Conservation (phyloP, 2,888 invertebrate species). For the Drosophila mimetica region DNA sequence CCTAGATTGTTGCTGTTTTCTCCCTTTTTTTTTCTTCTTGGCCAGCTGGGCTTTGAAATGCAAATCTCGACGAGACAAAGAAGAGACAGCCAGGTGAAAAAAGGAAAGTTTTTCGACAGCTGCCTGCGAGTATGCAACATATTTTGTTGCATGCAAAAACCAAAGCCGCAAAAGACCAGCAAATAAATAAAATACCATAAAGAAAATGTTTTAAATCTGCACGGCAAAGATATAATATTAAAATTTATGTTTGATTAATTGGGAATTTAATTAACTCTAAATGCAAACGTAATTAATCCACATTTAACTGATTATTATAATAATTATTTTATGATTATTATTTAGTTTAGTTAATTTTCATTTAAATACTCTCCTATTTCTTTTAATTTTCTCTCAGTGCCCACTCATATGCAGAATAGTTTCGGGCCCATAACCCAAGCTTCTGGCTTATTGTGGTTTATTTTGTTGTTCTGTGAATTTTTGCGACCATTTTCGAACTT, state of each 20-base stretch:
- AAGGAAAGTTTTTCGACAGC: constrained; percentile 60
- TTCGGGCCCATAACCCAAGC: constrained; percentile 23
- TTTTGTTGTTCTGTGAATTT: constrained; percentile 34
- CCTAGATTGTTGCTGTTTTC: constrained; percentile 35
- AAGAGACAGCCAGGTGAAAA: constrained; percentile 13
- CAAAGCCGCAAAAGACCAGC: constrained; percentile 37
- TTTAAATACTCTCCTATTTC: no score
- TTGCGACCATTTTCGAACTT: constrained; percentile 73
- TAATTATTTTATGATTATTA: no score
- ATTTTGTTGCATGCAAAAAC: constrained; percentile 56
- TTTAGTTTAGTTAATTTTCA: no score
- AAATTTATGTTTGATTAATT: neutral
- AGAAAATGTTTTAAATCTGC: constrained; percentile 32
- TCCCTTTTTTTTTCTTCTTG: neutral
- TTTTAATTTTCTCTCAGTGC: neutral
- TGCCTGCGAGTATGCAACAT: constrained; percentile 73
- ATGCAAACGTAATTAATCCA: no score
- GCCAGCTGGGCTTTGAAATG: constrained; percentile 64
- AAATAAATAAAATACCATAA: constrained; percentile 47
- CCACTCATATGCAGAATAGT: constrained; percentile 26
- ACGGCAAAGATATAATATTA: neutral
- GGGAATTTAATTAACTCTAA: no score
- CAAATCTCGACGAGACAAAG: constrained; percentile 64
- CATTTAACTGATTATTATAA: no score
- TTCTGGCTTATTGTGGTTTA: constrained; percentile 72